Conservation (phyloP, 37 sponge, comb jelly and placozoan species). For the Beroe ovata region DNA sequence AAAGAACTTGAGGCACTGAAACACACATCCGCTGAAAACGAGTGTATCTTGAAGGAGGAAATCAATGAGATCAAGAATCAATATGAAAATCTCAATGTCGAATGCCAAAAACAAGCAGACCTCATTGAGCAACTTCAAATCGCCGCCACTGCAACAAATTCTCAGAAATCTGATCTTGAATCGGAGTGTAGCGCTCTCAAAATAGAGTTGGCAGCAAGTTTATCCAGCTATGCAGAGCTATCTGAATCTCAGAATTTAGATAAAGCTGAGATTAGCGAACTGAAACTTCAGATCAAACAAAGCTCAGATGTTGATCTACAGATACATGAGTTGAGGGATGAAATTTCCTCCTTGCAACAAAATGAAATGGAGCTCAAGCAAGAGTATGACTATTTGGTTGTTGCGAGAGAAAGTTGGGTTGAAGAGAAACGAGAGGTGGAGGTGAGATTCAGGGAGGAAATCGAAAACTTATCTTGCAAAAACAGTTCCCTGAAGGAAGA, state of each 20-base stretch:
- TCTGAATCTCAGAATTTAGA: neutral
- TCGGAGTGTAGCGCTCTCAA: neutral
- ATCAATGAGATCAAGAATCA: slow-evolving; percentile 5
- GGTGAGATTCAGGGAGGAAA: neutral
- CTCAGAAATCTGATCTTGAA: slow-evolving; percentile 5
- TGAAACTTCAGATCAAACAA: neutral
- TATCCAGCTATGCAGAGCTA: neutral
- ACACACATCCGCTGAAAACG: neutral
- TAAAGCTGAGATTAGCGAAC: neutral
- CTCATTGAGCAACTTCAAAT: slow-evolving; percentile 52
- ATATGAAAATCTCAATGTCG: neutral
- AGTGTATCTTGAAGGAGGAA: neutral
- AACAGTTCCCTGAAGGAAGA: neutral
- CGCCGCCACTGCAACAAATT: slow-evolving; percentile 41
- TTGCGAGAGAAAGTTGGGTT: slow-evolving; percentile 53
- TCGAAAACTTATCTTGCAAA: neutral
- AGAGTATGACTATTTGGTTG: slow-evolving; percentile 35
- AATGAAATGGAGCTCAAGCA: slow-evolving; percentile 36
- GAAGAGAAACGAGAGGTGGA: slow-evolving; percentile 27
- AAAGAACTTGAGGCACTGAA: neutral
- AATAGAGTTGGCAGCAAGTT: neutral
- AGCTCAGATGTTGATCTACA: neutral
- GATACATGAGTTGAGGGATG: neutral
- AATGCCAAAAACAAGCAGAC: slow-evolving; percentile 8
- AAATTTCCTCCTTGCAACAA: slow-evolving; percentile 8